A percentile compares a stretch with the other conserved stretches of the same genome.
Evolutionary conservation across 1,140 invertebrate species (phyloP).

Genomic region (Ridgeia piscesae): DNA sequence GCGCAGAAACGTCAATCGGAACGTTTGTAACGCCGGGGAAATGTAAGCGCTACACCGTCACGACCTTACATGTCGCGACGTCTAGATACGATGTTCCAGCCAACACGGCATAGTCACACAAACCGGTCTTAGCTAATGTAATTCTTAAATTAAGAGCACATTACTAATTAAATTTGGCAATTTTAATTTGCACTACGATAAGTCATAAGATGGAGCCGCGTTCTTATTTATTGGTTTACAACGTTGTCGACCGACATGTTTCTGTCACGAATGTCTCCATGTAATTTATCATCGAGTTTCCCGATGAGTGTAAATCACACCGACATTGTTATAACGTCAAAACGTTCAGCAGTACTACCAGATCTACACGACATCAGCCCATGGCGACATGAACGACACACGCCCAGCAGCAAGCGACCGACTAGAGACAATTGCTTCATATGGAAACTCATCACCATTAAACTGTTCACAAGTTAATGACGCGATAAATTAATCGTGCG

Average conservation of each 20-base stretch:
- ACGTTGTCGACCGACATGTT: not conserved
- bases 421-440: not conserved
- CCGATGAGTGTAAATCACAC: not conserved
- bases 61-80: too few relatives aligned
- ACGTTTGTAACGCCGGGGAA: too few relatives aligned
- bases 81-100: too few relatives aligned
- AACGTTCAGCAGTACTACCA: not conserved
- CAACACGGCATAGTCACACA: too few relatives aligned
- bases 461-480: conserved; percentile 1
- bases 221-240: not conserved
- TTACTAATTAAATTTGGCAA: too few relatives aligned
- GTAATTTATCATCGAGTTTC: not conserved
- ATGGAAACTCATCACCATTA: not conserved
- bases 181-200: too few relatives aligned
- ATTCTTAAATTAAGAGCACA: too few relatives aligned
- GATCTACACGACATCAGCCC: not conserved
- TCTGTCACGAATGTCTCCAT: not conserved
- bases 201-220: too few relatives aligned
- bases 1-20: too few relatives aligned
- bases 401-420: not conserved
- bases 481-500: not conserved
- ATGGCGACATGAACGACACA: not conserved
- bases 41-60: too few relatives aligned
- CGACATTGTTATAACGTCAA: not conserved
- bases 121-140: too few relatives aligned